Base-by-base conservation (phyloP, 1,140 invertebrate genomes). In the Drosophila subpulchrella region DNA sequence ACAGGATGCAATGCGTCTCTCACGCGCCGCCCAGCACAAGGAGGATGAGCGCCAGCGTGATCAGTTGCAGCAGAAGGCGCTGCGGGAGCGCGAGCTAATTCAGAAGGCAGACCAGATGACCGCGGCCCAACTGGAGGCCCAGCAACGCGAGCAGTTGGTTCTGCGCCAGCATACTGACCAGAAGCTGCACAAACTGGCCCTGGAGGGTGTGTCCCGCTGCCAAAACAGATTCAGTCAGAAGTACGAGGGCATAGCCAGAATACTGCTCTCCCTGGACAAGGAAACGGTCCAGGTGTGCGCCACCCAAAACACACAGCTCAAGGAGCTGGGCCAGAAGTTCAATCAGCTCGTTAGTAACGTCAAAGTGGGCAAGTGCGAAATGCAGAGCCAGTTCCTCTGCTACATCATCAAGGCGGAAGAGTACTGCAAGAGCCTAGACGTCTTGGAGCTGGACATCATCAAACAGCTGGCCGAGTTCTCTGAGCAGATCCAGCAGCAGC, bases 201-300 rank as follows among this genome's bases (percentile, higher is more conserved):
- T 92, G 15, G 81, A 92, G 20, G 88, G 77, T 4, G 71, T 91
- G 6, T 68, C 85, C 0, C 74, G 86, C 15, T 92, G 79, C 34
- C 88, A 91, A 38, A 42, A 48, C 7, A 66, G 84, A 13, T 92
- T 92, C 17, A 67, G 73, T 12, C 20, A 44, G 8, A 83, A 81
- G 61, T 92, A 88, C 38, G 91, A 92, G 48, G 51, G 32, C 6
- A 74, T 92, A 3, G 66, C 76, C 0, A 78, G 81, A 39, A 32
- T 90, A 38, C 56, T 92, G 1, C 67, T 88, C 13, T 66, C 84
- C 0, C 61, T 92, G 24, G 85, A 92, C 59, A 78, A 80, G 36
- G 75, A 91, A 5, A 77, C 66, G 1, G 67, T 88, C 1, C 74
- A 88, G 30, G 75, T 85, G 3, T 88, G 84, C 42, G 32, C 63